These are phyloP conservation scores for Opisthocomus hoazin DNA, from an alignment of 2,113 vertebrate genomes.

Conservation along the genomic window DNA sequence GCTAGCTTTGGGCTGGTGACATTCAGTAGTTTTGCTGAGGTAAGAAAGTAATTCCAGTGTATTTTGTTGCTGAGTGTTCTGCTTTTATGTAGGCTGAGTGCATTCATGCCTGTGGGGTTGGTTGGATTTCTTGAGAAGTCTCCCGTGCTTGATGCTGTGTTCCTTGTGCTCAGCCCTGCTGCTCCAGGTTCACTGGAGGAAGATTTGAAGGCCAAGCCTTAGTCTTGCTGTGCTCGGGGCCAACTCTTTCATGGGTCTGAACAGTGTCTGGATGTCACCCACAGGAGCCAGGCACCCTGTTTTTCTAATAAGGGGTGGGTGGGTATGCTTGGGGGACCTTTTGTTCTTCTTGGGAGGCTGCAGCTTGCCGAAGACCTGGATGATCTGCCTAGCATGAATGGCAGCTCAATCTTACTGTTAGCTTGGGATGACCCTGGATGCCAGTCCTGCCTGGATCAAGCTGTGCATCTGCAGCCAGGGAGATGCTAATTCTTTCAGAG, in stretches of 20 bases:
- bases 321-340: rapidly evolving
- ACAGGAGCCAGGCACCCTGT: not conserved
- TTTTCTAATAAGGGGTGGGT: not conserved
- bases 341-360: not conserved
- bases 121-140: not conserved
- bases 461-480: not conserved
- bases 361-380: not conserved
- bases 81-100: not conserved
- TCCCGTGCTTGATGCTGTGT: rapidly evolving
- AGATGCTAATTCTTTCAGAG: not conserved
- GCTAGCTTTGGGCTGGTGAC: not conserved
- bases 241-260: not conserved
- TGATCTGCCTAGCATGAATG: not conserved
- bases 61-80: not conserved
- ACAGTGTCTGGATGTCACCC: not conserved
- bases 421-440: not conserved
- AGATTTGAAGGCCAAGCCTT: not conserved
- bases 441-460: not conserved
- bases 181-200: not conserved
- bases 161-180: not conserved
- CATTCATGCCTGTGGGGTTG: rapidly evolving
- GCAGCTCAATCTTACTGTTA: not conserved
- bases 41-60: not conserved
- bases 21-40: not conserved
- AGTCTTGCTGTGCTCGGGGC: not conserved